These are phyloP conservation scores for Micrastur ruficollis DNA, from an alignment of 2,797 vertebrate genomes.

Conservation along the genomic window DNA sequence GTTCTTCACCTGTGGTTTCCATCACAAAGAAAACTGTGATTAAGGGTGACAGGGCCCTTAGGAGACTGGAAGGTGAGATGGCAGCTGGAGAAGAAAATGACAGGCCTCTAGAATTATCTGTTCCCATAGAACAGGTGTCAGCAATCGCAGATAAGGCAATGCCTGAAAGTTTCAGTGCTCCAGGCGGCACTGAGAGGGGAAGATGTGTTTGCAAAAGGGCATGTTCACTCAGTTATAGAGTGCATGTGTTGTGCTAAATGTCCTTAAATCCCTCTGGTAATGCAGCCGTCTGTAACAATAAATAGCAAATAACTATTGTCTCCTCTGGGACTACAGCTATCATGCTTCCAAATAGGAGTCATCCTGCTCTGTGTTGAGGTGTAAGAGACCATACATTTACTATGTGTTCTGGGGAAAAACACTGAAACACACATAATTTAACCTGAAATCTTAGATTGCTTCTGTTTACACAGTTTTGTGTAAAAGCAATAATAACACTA, in stretches of 20 bases:
- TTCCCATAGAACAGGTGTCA: slow-evolving; percentile 22
- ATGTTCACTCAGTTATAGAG: slow-evolving; percentile 4
- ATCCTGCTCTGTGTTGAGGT: not conserved
- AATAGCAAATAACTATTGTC: slow-evolving; percentile 41
- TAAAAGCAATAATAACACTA: not conserved
- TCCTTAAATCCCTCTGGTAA: slow-evolving; percentile 45
- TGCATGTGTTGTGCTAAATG: slow-evolving; percentile 43
- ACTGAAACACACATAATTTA: not conserved
- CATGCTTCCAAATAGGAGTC: not conserved
- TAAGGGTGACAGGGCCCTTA: slow-evolving; percentile 35
- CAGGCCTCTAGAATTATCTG: slow-evolving; percentile 19
- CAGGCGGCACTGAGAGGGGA: slow-evolving; percentile 19
- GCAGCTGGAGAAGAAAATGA: slow-evolving; percentile 35
- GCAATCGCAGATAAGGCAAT: not conserved
- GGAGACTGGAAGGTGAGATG: slow-evolving; percentile 49
- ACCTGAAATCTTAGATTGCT: not conserved
- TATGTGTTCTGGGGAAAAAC: not conserved
- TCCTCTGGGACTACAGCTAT: slow-evolving; percentile 39
- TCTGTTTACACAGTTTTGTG: not conserved
- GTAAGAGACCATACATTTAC: not conserved
- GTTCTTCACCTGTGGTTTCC: slow-evolving; percentile 34
- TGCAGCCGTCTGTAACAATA: slow-evolving; percentile 34
- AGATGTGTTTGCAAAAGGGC: slow-evolving; percentile 53
- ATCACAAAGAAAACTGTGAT: not conserved
- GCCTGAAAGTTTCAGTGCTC: slow-evolving; percentile 27